Evolutionary conservation across 35 echinoderm and acorn worm genomes (phyloP).

Genomic region (Eucidaris tribuloides): DNA sequence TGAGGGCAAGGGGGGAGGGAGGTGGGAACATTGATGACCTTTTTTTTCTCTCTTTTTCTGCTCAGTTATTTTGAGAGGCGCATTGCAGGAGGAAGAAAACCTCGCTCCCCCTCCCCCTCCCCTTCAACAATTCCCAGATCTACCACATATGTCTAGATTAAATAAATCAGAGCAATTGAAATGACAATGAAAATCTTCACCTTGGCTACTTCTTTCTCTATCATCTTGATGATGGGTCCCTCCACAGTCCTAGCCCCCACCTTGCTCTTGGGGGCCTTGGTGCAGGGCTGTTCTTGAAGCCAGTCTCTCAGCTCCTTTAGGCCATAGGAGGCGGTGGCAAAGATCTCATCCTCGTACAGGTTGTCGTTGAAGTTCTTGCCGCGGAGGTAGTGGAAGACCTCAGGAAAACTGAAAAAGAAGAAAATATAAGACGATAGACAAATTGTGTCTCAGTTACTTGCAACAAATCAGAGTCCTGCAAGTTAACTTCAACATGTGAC

Average conservation of each 20-base stretch:
- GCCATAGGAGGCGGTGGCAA: constrained; percentile 31
- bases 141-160: no score
- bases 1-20: no score
- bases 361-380: constrained; percentile 33
- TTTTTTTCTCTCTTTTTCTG: no score
- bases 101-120: no score
- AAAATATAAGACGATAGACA: neutral
- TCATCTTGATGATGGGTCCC: constrained; percentile 60
- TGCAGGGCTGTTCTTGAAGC: constrained; percentile 44
- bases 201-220: constrained; percentile 64
- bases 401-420: constrained; percentile 73
- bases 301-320: constrained; percentile 82
- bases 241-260: constrained; percentile 60
- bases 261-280: constrained; percentile 60
- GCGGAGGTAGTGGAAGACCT: constrained; percentile 47
- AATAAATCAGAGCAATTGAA: neutral
- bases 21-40: no score
- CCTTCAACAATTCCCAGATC: no score
- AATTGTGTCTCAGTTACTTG: no score
- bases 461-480: no score
- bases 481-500: no score
- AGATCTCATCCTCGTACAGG: constrained; percentile 76
- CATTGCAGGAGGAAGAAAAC: no score
- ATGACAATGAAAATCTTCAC: constrained; percentile 30
- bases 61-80: no score